These are phyloP conservation scores for Chiloscyllium punctatum DNA, from an alignment of 2,797 vertebrate genomes.

Conservation along the genomic window DNA sequence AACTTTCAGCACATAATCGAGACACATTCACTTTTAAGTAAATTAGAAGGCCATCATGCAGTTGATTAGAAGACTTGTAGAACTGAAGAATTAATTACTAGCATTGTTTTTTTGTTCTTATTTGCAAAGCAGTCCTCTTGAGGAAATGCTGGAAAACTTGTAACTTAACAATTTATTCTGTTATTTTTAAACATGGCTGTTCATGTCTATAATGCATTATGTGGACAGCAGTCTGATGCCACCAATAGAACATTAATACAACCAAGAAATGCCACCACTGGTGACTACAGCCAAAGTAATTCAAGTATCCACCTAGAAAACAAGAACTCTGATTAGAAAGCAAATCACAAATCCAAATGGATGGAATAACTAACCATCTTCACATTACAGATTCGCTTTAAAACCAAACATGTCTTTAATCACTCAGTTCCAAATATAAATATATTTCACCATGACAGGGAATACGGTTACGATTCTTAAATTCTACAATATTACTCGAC, in stretches of 20 bases:
- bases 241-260: slow-evolving; percentile 38
- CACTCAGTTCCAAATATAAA: neutral
- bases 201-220: slow-evolving; percentile 37
- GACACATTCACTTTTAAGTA: slow-evolving; percentile 32
- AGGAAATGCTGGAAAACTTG: slow-evolving; percentile 12
- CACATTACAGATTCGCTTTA: neutral
- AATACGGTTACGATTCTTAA: neutral
- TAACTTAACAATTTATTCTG: slow-evolving; percentile 5
- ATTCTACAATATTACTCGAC: neutral
- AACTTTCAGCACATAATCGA: slow-evolving; percentile 3
- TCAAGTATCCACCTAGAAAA: slow-evolving; percentile 37
- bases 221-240: slow-evolving; percentile 34
- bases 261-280: slow-evolving; percentile 37
- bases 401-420: neutral
- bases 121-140: slow-evolving; percentile 17
- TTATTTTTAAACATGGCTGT: slow-evolving; percentile 37
- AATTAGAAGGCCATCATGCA: slow-evolving; percentile 36
- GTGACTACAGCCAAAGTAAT: slow-evolving; percentile 37
- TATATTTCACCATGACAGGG: neutral
- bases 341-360: neutral
- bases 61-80: slow-evolving; percentile 28
- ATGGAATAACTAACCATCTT: neutral
- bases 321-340: slow-evolving; percentile 23
- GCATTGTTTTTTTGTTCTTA: neutral
- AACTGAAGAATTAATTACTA: neutral